Evolutionary conservation across 2,888 invertebrate species (phyloP).

Genomic region (Euzetes globulus): DNA sequence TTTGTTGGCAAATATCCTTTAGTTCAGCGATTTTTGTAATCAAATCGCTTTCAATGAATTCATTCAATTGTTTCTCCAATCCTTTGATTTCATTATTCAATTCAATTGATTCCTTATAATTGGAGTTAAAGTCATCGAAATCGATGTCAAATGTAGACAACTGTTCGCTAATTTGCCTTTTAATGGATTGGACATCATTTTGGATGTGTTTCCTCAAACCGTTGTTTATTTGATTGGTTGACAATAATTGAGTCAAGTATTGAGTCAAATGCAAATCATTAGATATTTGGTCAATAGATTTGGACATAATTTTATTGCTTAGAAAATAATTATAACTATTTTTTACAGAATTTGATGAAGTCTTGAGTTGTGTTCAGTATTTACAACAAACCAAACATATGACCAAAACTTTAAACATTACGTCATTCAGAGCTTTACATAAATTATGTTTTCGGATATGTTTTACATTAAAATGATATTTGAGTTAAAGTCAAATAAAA

Average conservation of each 20-base stretch:
- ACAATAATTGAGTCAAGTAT: slow-evolving; percentile 5
- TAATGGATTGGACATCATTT: neutral
- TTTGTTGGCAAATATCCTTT: neutral
- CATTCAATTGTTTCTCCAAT: slow-evolving; percentile 7
- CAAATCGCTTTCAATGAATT: slow-evolving; percentile 9
- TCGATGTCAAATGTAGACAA: neutral
- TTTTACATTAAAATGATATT: neutral
- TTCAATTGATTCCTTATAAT: neutral
- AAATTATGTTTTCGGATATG: neutral
- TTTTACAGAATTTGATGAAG: neutral
- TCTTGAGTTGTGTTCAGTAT: neutral
- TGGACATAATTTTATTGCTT: slow-evolving; percentile 15
- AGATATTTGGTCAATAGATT: neutral
- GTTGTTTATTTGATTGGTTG: neutral
- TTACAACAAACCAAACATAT: slow-evolving; percentile 19
- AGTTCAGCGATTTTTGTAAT: neutral
- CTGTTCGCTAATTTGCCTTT: neutral
- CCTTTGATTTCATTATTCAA: neutral
- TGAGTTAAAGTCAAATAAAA: neutral
- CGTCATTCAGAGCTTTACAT: neutral
- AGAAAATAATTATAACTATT: slow-evolving; percentile 22
- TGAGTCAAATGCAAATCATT: neutral
- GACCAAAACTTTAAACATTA: slow-evolving; percentile 2
- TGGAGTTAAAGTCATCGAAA: neutral
- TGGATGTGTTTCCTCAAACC: neutral